phyloP scores from a whole-genome alignment of 92 coral and sea anemone species.

The Zoanthus sansibaricus region DNA sequence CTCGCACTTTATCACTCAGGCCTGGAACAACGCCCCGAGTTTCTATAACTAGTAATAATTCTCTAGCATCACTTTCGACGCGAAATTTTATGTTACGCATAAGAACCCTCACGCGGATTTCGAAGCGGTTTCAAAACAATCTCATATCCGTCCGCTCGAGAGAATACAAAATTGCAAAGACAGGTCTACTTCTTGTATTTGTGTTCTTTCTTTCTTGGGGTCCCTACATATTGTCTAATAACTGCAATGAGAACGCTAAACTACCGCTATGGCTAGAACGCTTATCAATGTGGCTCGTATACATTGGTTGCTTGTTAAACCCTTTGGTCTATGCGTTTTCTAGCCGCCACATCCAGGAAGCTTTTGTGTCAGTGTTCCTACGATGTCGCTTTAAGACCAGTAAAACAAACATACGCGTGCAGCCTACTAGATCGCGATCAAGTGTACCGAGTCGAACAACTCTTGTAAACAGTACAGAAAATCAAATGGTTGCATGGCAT shows the following conservation, averaged over 20 bases:
- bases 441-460: not conserved
- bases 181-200: constrained; percentile 80
- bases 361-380: constrained; percentile 37
- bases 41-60: not conserved
- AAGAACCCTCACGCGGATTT: constrained; percentile 62
- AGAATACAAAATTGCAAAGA: constrained; percentile 93
- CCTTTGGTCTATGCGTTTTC: constrained; percentile 92
- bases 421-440: not conserved
- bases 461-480: not conserved
- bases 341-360: constrained; percentile 83
- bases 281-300: constrained; percentile 87
- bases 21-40: not conserved
- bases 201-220: constrained; percentile 92
- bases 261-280: constrained; percentile 74
- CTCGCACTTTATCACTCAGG: constrained; percentile 52
- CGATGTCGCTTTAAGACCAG: not conserved
- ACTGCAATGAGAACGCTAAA: constrained; percentile 58
- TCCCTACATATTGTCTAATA: constrained; percentile 85
- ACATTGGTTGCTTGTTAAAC: constrained; percentile 78
- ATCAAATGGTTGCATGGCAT: too few relatives aligned
- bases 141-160: constrained; percentile 68
- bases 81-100: constrained; percentile 53
- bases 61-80: constrained; percentile 14
- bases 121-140: constrained; percentile 55
- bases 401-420: not conserved